Evolutionary conservation across 2,888 invertebrate genomes (phyloP), one percentile per base, ranked within the genome.

Genomic region (Nycteola revayana): DNA sequence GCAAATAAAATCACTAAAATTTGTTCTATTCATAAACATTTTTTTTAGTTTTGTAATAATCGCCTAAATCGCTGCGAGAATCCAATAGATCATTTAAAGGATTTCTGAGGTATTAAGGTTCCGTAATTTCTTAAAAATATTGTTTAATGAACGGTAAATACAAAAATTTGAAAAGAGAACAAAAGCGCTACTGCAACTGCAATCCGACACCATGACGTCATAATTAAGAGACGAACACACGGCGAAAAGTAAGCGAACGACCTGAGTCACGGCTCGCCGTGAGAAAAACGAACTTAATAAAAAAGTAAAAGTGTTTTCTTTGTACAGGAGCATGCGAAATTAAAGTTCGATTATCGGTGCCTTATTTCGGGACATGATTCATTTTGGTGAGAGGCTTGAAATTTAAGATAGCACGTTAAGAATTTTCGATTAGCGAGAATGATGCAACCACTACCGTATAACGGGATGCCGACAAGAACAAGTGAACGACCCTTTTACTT

Each of bases 231-330:
- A 49, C 60, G 64, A 56, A 45, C 63, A 70, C 66, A 66, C 70
- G 69, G 64, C 57, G 60, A 66, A 71, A 68, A 67, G 63, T 53
- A 58, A 58, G 57, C 55, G 60, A 56, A 27, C 52, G 41, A 61
- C 48, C 62, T 85, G 83, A 86, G 66, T 87, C 82, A 83, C 66
- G 60, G 49, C 44, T 50, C 51, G 64, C 78, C 80, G 57, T 81
- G 78, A 75, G 81, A 81, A 82, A 75, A 80, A 65, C 58, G 62
- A 63, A 62, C 62, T 60, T 60, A 69, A 71, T 60, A 71, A 80
- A 85, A 85, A 84, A 85, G 87, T 86, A 87, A 86, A 77, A 85
- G 86, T 82, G 61, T 78, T 83, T 80, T 84, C 86, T 84, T 86
- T 81, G 77, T 78, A 77, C 75, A 73, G 72, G 52, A 75, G 71